A percentile compares a stretch with the other conserved stretches of the same genome.
Evolutionary conservation across 2,113 vertebrate species (phyloP).

Genomic region (Arvicanthis niloticus): DNA sequence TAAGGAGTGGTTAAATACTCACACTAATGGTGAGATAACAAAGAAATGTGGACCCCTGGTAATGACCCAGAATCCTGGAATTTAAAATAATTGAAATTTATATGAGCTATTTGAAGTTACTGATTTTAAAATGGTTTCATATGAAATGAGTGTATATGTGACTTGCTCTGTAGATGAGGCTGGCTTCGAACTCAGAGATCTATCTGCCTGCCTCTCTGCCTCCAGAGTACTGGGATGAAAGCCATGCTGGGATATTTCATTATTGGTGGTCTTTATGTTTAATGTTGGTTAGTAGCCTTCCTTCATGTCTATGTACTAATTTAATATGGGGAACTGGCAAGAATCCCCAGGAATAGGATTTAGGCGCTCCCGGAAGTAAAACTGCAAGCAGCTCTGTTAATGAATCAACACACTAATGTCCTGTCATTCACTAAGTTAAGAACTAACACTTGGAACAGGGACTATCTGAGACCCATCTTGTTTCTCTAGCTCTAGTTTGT

Average conservation of each 20-base stretch:
- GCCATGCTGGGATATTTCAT: not conserved
- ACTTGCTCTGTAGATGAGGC: not conserved
- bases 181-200: not conserved
- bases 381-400: not conserved
- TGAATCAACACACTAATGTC: not conserved
- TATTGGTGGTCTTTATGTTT: not conserved
- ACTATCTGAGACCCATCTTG: not conserved
- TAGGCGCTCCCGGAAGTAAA: not conserved
- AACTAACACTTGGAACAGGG: not conserved
- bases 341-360: not conserved
- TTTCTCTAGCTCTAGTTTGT: not conserved
- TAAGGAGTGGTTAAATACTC: not conserved
- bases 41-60: not conserved
- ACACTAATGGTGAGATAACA: too few relatives aligned
- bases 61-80: not conserved
- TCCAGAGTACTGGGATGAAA: not conserved
- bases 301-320: not conserved
- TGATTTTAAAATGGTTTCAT: not conserved
- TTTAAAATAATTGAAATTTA: not conserved
- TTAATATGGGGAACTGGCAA: not conserved
- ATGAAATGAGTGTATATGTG: too few relatives aligned
- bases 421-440: not conserved
- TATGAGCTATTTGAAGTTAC: not conserved
- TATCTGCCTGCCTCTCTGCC: not conserved
- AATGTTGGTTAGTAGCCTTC: not conserved